Conservation (phyloP, 2,888 invertebrate genomes). For the Parasteatoda lunata region DNA sequence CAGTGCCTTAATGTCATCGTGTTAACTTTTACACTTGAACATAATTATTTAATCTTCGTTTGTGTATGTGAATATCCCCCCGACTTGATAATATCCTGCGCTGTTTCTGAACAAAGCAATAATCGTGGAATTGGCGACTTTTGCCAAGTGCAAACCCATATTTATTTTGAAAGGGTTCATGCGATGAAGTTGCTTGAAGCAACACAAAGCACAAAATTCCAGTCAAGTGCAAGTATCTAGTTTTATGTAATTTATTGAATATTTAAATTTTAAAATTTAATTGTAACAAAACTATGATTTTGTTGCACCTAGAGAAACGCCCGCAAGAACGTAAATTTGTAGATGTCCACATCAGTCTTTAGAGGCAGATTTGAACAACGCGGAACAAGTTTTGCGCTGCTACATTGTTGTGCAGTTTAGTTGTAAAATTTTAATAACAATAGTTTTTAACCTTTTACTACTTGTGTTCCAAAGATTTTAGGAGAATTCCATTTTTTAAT, state of each 20-base stretch:
- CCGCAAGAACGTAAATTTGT: no score
- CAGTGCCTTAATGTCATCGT: conserved; percentile 60
- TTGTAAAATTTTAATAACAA: conserved; percentile 63
- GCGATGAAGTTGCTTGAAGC: no score
- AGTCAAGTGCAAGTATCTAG: no score
- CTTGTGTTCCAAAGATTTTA: conserved; percentile 58
- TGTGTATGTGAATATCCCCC: conserved; percentile 32
- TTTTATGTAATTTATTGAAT: no score
- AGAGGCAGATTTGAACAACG: conserved; percentile 1
- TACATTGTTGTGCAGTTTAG: conserved; percentile 47
- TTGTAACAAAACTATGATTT: no score
- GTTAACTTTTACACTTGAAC: conserved; percentile 35
- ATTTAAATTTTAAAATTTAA: no score
- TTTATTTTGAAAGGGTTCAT: no score
- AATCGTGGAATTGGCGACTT: background rate
- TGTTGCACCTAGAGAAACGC: no score
- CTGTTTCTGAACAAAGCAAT: conserved; percentile 29
- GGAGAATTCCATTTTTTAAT: conserved; percentile 29
- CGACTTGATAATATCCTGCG: conserved; percentile 4
- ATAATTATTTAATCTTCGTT: conserved; percentile 48
- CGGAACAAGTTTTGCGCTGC: conserved; percentile 44
- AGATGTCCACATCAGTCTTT: no score
- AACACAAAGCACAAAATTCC: no score
- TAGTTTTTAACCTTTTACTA: conserved; percentile 63
- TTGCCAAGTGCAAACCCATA: background rate